Evolutionary conservation across 2,888 invertebrate genomes (phyloP), one percentile per base, ranked within the genome.

Genomic region (Drosophila nigritarsus): DNA sequence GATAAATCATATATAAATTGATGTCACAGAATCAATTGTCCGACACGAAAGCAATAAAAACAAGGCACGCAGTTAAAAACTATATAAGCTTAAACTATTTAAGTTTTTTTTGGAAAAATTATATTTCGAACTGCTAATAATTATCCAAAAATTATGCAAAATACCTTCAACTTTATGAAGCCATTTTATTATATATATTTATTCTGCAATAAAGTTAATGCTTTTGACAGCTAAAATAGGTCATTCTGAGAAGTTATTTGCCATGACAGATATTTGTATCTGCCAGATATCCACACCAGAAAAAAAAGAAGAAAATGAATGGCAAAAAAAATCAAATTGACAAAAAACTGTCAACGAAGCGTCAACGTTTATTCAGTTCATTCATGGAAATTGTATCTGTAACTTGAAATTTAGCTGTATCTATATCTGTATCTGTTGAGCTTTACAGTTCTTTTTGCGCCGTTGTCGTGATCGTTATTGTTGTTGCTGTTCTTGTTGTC

Each of bases 401-500:
- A 38, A 27, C 77, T 66, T 63, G 63, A 76, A 75, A 71, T 77
- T 76, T 72, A 80, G 63, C 69, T 65, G 75, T 73, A 56, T 68
- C 62, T 69, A 29, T 70, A 40, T 63, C 49, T 62, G 64, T 70
- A 38, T 65, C 51, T 67, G 34, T 77, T 55, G 40, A 60, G 40
- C 73, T 64, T 81, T 72, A 82, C 84, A 74, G 82, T 87, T 87
- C 67, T 65, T 76, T 79, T 73, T 59, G 67, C 67, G 59, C 68
- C 65, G 70, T 82, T 80, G 76, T 66, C 34, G 64, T 54, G 56
- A 48, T 64, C 30, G 53, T 36, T 51, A 27, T 42, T 65, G 56
- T 34, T 69, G 45, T 24, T 62, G 49, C 53, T 48, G 56, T 27
- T 42, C 27, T 50, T 59, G 62, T 62, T 67, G 51, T 18, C n/a